Evolutionary conservation across 2,113 vertebrate genomes (phyloP).

Genomic region (Grammatotria lemairii): DNA sequence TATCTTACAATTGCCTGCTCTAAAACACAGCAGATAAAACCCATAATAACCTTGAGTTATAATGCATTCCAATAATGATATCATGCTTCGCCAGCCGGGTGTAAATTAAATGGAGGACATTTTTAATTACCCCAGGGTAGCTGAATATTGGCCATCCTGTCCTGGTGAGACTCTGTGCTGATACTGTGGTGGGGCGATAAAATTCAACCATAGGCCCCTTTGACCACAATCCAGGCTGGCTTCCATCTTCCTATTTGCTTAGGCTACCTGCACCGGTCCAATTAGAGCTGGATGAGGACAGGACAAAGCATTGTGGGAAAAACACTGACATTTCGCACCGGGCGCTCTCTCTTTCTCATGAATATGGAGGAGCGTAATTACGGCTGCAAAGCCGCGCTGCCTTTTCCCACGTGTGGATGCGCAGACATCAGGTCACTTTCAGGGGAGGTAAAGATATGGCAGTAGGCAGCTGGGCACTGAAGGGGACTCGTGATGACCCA

Average conservation of each 20-base stretch:
- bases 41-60: constrained; percentile 57
- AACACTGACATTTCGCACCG: constrained; percentile 55
- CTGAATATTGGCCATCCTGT: constrained; percentile 51
- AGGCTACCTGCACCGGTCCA: constrained; percentile 43
- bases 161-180: constrained; percentile 34
- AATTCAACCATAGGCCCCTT: constrained; percentile 58
- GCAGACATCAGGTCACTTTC: constrained; percentile 15
- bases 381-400: constrained; percentile 24
- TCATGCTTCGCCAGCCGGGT: constrained; percentile 50
- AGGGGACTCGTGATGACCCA: neutral
- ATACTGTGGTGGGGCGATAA: constrained; percentile 56
- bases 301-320: constrained; percentile 36
- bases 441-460: neutral
- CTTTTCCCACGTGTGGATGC: neutral
- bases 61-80: constrained; percentile 58
- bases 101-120: constrained; percentile 52
- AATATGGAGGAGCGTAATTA: constrained; percentile 64
- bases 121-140: constrained; percentile 64
- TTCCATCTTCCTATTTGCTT: constrained; percentile 11
- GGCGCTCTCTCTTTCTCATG: constrained; percentile 34
- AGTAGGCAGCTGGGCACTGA: neutral
- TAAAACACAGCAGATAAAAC: constrained; percentile 31
- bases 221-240: constrained; percentile 54
- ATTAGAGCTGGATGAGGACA: constrained; percentile 40
- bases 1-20: constrained; percentile 5